Evolutionary conservation across 1,140 invertebrate genomes (phyloP).

Genomic region (Pseudobourletiella spinata): DNA sequence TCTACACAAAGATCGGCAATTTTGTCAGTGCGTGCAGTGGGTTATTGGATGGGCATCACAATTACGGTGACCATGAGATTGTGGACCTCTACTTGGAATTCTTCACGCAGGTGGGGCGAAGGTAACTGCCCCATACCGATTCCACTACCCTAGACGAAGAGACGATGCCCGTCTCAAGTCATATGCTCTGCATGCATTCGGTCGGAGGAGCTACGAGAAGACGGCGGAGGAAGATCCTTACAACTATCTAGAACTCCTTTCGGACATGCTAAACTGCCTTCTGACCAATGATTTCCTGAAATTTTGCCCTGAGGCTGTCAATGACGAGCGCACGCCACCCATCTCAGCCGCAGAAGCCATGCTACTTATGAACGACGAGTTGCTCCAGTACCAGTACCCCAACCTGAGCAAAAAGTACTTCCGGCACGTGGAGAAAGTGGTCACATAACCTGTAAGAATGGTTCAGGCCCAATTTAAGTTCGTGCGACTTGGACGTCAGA

Average conservation of each 20-base stretch:
- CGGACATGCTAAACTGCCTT: slow-evolving; percentile 61
- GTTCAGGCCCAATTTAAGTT: slow-evolving; percentile 53
- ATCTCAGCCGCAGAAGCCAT: slow-evolving; percentile 56
- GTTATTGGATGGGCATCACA: slow-evolving; percentile 64
- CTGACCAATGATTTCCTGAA: slow-evolving; percentile 62
- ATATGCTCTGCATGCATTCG: slow-evolving; percentile 55
- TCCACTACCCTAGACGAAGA: slow-evolving; percentile 52
- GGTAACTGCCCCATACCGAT: slow-evolving; percentile 50
- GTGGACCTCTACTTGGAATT: slow-evolving; percentile 69
- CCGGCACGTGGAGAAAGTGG: slow-evolving; percentile 52
- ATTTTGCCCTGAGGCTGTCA: slow-evolving; percentile 41
- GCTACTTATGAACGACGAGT: slow-evolving; percentile 63
- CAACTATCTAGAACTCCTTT: slow-evolving; percentile 58
- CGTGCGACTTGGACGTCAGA: slow-evolving; percentile 56
- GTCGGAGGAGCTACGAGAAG: slow-evolving; percentile 44
- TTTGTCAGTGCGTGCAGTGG: slow-evolving; percentile 57
- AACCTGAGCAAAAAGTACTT: slow-evolving; percentile 54
- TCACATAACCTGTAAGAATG: slow-evolving; percentile 48
- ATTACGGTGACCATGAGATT: slow-evolving; percentile 70
- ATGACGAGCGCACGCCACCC: slow-evolving; percentile 19
- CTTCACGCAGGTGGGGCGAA: slow-evolving; percentile 58
- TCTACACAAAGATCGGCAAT: slow-evolving; percentile 56
- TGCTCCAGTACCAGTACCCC: slow-evolving; percentile 62
- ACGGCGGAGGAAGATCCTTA: slow-evolving; percentile 59
- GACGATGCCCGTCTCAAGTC: slow-evolving; percentile 54